Base-by-base conservation (phyloP, 2,888 invertebrate species). In the Drosophila phalerata region DNA sequence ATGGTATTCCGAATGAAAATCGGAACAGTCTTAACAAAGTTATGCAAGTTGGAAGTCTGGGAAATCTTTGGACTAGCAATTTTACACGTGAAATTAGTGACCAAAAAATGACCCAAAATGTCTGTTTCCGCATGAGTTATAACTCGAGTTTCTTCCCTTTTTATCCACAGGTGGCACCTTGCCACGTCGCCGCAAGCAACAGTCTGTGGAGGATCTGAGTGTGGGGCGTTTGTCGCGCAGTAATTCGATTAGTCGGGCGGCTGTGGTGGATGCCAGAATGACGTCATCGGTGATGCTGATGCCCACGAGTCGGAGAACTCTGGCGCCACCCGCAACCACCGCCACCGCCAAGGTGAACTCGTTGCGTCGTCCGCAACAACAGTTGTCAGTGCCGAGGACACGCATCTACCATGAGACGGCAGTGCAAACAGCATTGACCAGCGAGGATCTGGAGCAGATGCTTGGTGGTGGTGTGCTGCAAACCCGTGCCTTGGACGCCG, bases 321-420 rank as follows among this genome's bases (percentile, higher is more conserved):
- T 91, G 42, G 81, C 77, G 3, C 81, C 74, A 1, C 42, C 77
- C 9, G 37, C 70, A 15, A 79, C 77, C 19, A 37, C 70, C 11
- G 82, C 76, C 17, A 79, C 77, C 15, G 83, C 86, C 58, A 94
- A 93, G 79, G 92, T 94, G 3, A 93, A 94, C 0, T 94, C 93
- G 77, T 92, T 94, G n/a, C 92, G 93, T 47, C 69, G 81, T 69
- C 87, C 81, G 1, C 83, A 65, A 37, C 61, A 92, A 92, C 69
- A 58, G 52, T 3, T 43, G 6, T 3, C 60, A 34, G 38, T 92
- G 61, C 91, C 93, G 34, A 94, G 94, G 89, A 95, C 96, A 0
- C 94, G 95, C 86, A 97, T 97, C 77, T 97, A 96, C 91, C 97
- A 97, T 79, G 97, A 97, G 92, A 96, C 94, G 37, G 94, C 94